Base-by-base conservation (phyloP, 2,888 invertebrate species). In the Caenorhabditis sinica region DNA sequence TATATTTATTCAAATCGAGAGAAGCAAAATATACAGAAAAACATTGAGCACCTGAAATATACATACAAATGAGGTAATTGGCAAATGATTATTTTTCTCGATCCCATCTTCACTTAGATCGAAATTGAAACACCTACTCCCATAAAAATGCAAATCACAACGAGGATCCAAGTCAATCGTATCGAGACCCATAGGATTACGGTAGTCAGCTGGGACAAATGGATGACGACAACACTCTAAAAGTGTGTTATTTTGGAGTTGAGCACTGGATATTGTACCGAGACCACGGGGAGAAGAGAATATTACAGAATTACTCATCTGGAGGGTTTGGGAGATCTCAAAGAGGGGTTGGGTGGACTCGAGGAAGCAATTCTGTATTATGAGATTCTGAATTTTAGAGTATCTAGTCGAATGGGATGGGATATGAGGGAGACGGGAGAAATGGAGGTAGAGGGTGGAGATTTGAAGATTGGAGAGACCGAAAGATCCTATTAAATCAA, bases 171-270 rank as follows among this genome's bases (percentile, higher is more conserved):
- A 6, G 11, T 83, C 83, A 8, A 74, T 69, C 40, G 58, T 63
- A 25, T 56, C 68, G 45, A 63, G 65, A 69, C 66, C 68, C 56
- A 68, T 49, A 4, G 56, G 66, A 9, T 56, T 61, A 66, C 72
- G 40, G 66, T 73, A 65, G 71, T 73, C 80, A 5, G 49, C 4
- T 4, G 49, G 49, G 33, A 72, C 20, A 23, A 45, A 73, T 2
- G 73, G 66, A 43, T 60, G 74, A 23, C 72, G 23, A 33, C 85
- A 85, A 43, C 85, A 85, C 49, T 77, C 77, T 23, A 85, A 68
- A 17, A 85, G 58, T 1, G 82, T 82, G 74, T 85, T 85, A 66
- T 85, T 85, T 43, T 82, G 79, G 15, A 85, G 58, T 58, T 85
- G 77, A 23, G 85, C 85, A 36, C 77, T 82, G 3, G 77, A 49